Evolutionary conservation across 2,797 vertebrate species (phyloP).

Genomic region (Vespertilio murinus): DNA sequence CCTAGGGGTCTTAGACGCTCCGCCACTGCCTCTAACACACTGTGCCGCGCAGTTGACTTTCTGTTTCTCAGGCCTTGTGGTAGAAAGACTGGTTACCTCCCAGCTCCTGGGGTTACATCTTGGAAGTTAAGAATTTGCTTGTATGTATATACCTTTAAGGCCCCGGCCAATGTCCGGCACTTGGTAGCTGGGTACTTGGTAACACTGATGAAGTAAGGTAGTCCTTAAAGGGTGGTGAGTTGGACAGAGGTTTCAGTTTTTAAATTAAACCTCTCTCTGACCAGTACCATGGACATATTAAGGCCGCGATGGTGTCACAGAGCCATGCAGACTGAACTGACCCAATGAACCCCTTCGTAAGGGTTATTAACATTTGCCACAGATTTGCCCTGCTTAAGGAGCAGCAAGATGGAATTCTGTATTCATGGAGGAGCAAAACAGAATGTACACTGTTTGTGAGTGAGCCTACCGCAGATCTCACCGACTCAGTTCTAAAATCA

Average conservation of each 20-base stretch:
- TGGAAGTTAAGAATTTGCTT: neutral
- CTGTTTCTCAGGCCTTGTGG: no score
- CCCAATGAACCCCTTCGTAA: neutral
- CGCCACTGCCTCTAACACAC: neutral
- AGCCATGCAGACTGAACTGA: neutral
- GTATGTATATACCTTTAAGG: neutral
- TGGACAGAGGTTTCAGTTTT: neutral
- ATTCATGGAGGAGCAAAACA: neutral
- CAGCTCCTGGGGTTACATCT: neutral
- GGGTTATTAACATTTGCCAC: neutral
- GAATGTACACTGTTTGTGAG: neutral
- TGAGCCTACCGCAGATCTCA: neutral
- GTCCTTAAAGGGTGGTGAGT: neutral
- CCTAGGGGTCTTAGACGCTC: neutral
- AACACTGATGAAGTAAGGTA: neutral
- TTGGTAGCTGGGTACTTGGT: neutral
- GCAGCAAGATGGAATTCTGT: neutral
- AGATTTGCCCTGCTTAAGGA: neutral
- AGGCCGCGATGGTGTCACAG: neutral
- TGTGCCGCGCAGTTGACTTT: no score
- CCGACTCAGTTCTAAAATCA: neutral
- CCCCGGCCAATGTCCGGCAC: neutral
- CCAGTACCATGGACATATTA: neutral
- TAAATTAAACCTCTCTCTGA: neutral
- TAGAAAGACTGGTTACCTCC: no score